Conservation (phyloP, 2,888 invertebrate genomes). For the Marronus borbonicus region DNA sequence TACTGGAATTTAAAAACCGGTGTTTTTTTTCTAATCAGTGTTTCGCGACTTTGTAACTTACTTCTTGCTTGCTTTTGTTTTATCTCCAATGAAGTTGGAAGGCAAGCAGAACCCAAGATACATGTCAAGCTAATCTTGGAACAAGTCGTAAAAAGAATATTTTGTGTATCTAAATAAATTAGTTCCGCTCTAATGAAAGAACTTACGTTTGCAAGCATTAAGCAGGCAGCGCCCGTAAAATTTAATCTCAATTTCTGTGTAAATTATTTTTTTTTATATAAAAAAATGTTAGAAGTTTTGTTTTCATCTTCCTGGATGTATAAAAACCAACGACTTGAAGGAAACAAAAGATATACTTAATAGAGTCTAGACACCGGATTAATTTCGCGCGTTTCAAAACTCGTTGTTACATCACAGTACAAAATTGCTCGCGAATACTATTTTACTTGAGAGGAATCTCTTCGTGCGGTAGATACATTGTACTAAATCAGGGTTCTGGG, state of each 20-base stretch:
- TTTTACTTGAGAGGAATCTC: constrained; percentile 13
- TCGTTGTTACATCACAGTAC: not conserved
- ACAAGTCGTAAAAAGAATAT: no score
- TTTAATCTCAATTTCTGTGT: not conserved
- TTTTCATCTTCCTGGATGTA: constrained; percentile 2
- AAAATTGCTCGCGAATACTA: not conserved
- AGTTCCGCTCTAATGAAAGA: no score
- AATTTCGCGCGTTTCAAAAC: constrained; percentile 2
- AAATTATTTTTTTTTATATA: not conserved
- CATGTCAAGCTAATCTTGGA: no score
- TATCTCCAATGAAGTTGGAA: no score
- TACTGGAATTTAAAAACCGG: no score
- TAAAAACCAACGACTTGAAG: not conserved
- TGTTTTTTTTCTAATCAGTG: no score
- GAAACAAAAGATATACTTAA: not conserved
- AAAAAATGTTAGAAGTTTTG: not conserved
- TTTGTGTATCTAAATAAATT: no score
- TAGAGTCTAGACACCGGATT: constrained; percentile 27
- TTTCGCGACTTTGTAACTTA: no score
- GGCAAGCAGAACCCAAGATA: no score
- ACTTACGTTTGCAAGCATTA: no score
- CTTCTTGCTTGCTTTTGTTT: no score
- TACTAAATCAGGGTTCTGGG: constrained; percentile 6
- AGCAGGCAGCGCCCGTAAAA: not conserved
- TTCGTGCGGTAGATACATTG: not conserved